phyloP scores from a whole-genome alignment of 2,113 vertebrate species.

The Delphinus delphis region DNA sequence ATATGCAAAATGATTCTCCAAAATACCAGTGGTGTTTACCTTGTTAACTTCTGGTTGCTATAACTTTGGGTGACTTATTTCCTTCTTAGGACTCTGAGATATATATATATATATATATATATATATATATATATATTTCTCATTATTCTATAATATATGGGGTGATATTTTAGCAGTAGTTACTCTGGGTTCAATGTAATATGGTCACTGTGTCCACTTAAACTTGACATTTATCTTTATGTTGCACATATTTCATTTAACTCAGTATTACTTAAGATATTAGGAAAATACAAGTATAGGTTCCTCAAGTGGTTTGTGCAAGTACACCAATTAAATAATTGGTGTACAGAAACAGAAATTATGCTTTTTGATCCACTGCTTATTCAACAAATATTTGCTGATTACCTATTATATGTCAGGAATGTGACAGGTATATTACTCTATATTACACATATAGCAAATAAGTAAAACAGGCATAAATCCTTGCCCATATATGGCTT shows the following conservation, averaged over 20 bases:
- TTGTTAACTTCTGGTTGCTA: neutral
- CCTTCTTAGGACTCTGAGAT: neutral
- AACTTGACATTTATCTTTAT: neutral
- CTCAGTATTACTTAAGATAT: neutral
- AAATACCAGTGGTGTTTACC: neutral
- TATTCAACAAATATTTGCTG: neutral
- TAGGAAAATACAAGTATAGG: neutral
- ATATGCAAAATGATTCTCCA: neutral
- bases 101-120: no score
- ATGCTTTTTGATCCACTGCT: neutral
- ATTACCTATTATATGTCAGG: neutral
- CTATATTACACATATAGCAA: neutral
- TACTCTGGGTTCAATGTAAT: neutral
- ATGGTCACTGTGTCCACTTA: neutral
- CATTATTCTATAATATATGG: neutral
- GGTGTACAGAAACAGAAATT: neutral
- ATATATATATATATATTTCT: neutral
- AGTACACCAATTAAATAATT: neutral
- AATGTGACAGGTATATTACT: neutral
- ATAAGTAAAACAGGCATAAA: neutral
- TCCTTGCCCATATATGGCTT: neutral
- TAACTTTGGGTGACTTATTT: neutral
- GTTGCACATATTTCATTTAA: neutral
- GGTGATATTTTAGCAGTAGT: neutral
- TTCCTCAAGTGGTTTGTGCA: neutral